Evolutionary conservation across 2,888 invertebrate species (phyloP), one percentile per base, ranked within the genome.

Genomic region (Bimastos eiseni): DNA sequence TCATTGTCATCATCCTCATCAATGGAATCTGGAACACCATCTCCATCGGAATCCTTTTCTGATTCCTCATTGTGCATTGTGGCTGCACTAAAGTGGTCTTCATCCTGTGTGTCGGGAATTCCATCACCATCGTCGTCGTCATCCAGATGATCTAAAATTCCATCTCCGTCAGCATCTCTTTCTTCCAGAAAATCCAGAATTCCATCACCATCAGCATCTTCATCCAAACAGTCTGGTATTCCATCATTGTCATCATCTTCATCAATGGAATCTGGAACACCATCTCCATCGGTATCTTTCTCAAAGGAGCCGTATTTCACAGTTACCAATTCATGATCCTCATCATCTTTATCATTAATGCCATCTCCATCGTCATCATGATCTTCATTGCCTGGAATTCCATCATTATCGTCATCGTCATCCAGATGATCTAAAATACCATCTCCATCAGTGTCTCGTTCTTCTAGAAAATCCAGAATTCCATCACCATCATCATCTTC

Each of bases 61-160:
- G 55, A 91, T 38, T 91, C 91, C 8, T 93, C 93, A 33, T 94
- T 94, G 15, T 94, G 94, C 91, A 94, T n/a, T n/a, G n/a, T 93
- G n/a, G 93, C 93, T n/a, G 92, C 92, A 38, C 92, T 91, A 70
- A 91, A 91, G 21, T 91, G n/a, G n/a, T n/a, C 49, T 84, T 91
- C 89, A 37, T 36, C 34, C 21, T 90, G 38, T n/a, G n/a, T n/a
- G 84, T 90, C 91, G 33, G 89, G 90, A 55, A 89, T 89, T 41
- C 91, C 92, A 91, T 92, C 92, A 84, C 91, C 91, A 91, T 91
- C 92, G 90, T 91, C 91, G 88, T 91, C 92, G 21, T 92, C 90
- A 84, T 92, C 93, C 17, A 89, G 70, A 49, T 90, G 15, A 89
- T 93, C 92, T 24, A 92, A 91, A 88, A 92, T 91, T 36, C 92